These are phyloP conservation scores for Lottia scabra DNA, from an alignment of 2,888 invertebrate species.

Conservation along the genomic window DNA sequence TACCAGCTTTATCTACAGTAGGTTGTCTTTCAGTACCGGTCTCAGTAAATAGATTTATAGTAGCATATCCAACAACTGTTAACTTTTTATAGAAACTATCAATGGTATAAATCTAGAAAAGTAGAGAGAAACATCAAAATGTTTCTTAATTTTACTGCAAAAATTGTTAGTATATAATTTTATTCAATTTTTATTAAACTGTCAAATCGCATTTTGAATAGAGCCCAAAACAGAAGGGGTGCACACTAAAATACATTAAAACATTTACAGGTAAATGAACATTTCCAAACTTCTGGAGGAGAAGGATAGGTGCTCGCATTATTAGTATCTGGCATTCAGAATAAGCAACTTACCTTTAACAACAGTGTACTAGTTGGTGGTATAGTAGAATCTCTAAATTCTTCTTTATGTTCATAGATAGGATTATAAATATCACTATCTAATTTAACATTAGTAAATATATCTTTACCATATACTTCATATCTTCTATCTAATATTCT, in stretches of 20 bases:
- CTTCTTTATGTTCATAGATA: conserved; percentile 61
- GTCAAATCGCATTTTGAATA: too few relatives aligned
- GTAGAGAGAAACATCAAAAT: background rate
- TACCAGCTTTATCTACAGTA: conserved; percentile 52
- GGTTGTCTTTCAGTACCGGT: conserved; percentile 65
- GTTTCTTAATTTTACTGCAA: too few relatives aligned
- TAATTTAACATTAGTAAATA: conserved; percentile 54
- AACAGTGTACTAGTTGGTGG: conserved; percentile 64
- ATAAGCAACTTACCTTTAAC: conserved; percentile 53
- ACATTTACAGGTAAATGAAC: too few relatives aligned
- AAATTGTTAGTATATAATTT: too few relatives aligned
- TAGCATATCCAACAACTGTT: conserved; percentile 63
- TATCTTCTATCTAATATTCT: conserved; percentile 60
- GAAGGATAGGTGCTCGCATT: too few relatives aligned
- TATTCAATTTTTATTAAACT: too few relatives aligned
- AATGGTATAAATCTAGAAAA: conserved; percentile 64
- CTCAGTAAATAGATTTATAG: conserved; percentile 65
- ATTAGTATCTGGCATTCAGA: too few relatives aligned
- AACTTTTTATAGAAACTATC: conserved; percentile 60
- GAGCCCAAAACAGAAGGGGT: too few relatives aligned
- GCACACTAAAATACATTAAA: too few relatives aligned
- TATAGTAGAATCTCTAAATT: conserved; percentile 62
- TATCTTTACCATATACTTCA: conserved; percentile 59
- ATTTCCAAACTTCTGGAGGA: too few relatives aligned
- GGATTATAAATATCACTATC: conserved; percentile 67